These are phyloP conservation scores for Stegodyphus dumicola DNA, from an alignment of 1,140 invertebrate genomes.

Conservation along the genomic window DNA sequence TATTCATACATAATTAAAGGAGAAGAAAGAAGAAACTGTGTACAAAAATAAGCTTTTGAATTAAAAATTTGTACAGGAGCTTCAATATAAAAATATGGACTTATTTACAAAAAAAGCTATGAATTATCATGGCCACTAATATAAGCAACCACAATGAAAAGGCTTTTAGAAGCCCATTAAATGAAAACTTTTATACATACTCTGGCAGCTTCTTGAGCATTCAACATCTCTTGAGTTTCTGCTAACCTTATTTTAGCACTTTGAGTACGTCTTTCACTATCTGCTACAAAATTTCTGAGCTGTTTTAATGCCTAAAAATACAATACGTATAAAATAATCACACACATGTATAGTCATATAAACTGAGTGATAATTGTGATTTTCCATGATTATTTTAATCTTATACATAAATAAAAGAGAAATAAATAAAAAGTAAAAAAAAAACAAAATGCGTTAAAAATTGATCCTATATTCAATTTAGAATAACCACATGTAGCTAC, in stretches of 20 bases:
- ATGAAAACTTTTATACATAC: constrained; percentile 69
- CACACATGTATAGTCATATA: neutral
- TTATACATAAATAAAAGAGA: too few species aligned
- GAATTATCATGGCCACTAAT: too few species aligned
- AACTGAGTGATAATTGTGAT: neutral
- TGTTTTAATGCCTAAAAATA: constrained; percentile 89
- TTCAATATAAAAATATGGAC: too few species aligned
- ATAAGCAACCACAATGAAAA: too few species aligned
- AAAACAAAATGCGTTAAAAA: neutral
- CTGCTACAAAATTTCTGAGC: constrained; percentile 91
- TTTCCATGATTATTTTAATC: neutral
- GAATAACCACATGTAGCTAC: too few species aligned
- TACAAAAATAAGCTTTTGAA: too few species aligned
- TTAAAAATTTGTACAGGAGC: too few species aligned
- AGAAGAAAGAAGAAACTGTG: too few species aligned
- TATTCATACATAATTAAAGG: too few species aligned
- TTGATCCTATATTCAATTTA: neutral
- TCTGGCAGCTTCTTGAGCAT: constrained; percentile 94
- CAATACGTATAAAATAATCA: constrained; percentile 45
- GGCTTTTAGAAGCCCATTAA: too few species aligned
- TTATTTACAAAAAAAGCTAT: too few species aligned
- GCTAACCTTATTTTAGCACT: constrained; percentile 92
- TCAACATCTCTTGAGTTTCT: constrained; percentile 96
- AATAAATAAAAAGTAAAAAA: neutral
- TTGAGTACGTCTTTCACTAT: constrained; percentile 94